Evolutionary conservation across 2,113 vertebrate species (phyloP), one percentile per base, ranked within the genome.

Genomic region (Silurus asotus): DNA sequence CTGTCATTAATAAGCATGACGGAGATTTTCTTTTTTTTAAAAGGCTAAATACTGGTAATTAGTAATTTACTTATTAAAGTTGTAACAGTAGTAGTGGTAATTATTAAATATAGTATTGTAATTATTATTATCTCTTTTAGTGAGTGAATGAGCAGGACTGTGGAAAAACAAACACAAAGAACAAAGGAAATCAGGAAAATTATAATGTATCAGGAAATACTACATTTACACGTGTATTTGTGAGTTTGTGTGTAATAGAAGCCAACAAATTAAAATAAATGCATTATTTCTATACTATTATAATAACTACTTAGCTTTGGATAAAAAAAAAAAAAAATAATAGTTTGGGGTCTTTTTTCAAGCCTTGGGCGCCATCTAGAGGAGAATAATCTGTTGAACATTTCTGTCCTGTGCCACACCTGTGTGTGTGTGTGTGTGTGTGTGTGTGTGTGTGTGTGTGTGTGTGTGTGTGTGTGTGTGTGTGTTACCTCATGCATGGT

Each of bases 401-500:
- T 28, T 14, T 5, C 23, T 65, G 23, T 6, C 61, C 37, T 37
- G 37, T 37, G 37, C 37, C 37, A 37, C n/a, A n/a, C n/a, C n/a
- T n/a, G 55, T 56, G 59, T 17, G 59, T 51, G 3, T n/a, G 19
- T 55, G 14, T 55, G n/a, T 49, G 4, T 15, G 51, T 53, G 55
- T 6, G 55, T 56, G 59, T 17, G 59, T 51, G 6, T n/a, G 19
- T 55, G 20, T 62, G n/a, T 49, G 4, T 15, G 51, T 53, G 61
- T 70, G 81, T 70, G 81, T 82, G 80, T 53, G 81, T 51, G 79
- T 45, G 79, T 20, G 79, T 19, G 78, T 19, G 56, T 23, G 72
- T 75, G 48, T 11, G 37, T 91, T 96, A 99, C 98, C 97, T 99
- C 98, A 5, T 99, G 98, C 90, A 99, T 97, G 78, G 98, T 99